Percentiles rank a stretch among this genome's conserved stretches.
phyloP scores from a whole-genome alignment of 2,797 vertebrate species.

The Pygocentrus nattereri region DNA sequence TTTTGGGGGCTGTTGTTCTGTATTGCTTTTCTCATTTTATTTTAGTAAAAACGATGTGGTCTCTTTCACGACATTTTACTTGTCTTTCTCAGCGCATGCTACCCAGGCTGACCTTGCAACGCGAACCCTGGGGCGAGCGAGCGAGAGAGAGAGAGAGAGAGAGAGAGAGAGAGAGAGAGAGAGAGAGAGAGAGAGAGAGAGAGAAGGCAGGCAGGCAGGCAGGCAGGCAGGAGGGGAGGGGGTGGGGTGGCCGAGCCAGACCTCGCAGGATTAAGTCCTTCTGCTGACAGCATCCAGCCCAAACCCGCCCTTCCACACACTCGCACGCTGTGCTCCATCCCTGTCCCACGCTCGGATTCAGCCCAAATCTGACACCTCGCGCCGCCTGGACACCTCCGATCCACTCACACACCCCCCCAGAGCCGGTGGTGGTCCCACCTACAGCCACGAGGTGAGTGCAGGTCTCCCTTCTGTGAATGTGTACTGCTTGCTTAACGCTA shows the following conservation, averaged over 20 bases:
- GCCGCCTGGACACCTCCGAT: neutral
- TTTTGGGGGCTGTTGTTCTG: neutral
- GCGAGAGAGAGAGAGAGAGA: conserved; percentile 24
- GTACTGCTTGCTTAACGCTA: conserved; percentile 50
- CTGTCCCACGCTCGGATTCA: conserved; percentile 61
- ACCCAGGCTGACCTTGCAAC: conserved; percentile 65
- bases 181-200: too few species aligned
- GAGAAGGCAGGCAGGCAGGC: conserved; percentile 30
- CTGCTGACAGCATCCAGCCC: conserved; percentile 82
- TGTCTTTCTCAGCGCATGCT: conserved; percentile 20
- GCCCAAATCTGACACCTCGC: conserved; percentile 51
- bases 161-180: neutral
- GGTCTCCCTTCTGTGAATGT: conserved; percentile 57
- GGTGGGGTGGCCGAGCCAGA: conserved; percentile 74
- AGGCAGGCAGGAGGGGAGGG: conserved; percentile 57
- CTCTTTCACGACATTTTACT: conserved; percentile 8
- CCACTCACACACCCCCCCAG: conserved; percentile 54
- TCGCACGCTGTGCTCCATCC: conserved; percentile 52
- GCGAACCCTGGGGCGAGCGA: conserved; percentile 54
- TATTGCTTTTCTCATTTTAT: neutral
- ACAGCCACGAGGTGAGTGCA: conserved; percentile 80
- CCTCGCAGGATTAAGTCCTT: conserved; percentile 79
- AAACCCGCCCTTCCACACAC: conserved; percentile 51
- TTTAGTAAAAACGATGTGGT: neutral
- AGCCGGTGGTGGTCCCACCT: conserved; percentile 58